phyloP scores from a whole-genome alignment of 1,140 invertebrate genomes.

The Doryteuthis pealeii region DNA sequence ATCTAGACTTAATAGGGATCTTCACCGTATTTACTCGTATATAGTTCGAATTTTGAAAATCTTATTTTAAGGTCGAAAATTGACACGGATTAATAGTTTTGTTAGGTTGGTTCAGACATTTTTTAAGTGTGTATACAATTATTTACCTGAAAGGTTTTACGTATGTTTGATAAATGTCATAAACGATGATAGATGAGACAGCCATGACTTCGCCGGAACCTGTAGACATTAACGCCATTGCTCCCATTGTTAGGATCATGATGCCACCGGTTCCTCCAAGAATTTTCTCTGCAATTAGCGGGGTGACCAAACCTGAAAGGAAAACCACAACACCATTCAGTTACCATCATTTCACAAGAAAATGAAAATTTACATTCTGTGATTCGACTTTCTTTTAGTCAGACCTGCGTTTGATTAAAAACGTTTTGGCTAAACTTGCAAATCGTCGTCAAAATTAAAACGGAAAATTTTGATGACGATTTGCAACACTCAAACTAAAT shows the following conservation, averaged over 20 bases:
- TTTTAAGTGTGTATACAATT: too few relatives aligned
- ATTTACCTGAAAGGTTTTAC: slow-evolving; percentile 49
- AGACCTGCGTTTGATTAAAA: too few relatives aligned
- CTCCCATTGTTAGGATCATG: slow-evolving; percentile 56
- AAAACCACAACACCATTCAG: background rate
- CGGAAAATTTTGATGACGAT: too few relatives aligned
- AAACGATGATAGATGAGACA: slow-evolving; percentile 60
- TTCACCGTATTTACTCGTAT: too few relatives aligned
- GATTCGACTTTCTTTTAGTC: background rate
- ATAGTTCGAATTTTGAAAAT: too few relatives aligned
- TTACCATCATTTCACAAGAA: background rate
- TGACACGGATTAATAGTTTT: too few relatives aligned
- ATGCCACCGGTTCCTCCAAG: slow-evolving; percentile 56
- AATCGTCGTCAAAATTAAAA: too few relatives aligned
- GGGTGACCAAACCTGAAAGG: slow-evolving; percentile 54
- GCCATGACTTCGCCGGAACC: slow-evolving; percentile 60
- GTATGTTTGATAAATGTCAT: slow-evolving; percentile 61
- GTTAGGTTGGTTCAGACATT: too few relatives aligned
- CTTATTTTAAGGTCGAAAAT: too few relatives aligned
- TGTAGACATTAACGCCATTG: slow-evolving; percentile 58
- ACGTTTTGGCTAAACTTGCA: too few relatives aligned
- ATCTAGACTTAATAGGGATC: too few relatives aligned
- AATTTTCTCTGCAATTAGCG: slow-evolving; percentile 55
- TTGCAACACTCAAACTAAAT: too few relatives aligned
- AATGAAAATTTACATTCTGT: background rate